Base-by-base conservation (phyloP, 2,113 vertebrate genomes). In the Tachysurus fulvidraco region DNA sequence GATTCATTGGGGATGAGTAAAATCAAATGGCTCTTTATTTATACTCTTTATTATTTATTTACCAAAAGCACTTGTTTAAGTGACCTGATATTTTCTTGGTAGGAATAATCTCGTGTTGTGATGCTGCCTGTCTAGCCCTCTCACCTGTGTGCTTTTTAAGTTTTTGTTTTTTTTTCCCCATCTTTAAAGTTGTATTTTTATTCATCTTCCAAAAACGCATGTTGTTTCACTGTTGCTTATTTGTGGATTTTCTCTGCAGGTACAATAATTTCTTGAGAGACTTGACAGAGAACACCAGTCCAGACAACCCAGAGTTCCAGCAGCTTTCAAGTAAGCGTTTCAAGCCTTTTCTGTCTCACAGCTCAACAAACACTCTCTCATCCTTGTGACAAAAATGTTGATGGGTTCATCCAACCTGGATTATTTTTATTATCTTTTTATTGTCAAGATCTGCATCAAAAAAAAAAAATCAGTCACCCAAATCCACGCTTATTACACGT, bases 241-340 rank as follows among this genome's bases (percentile, higher is more conserved):
- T 83, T 90, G 89, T 67, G 91, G 23, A 89, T 85, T 88, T 50
- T 73, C 28, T 64, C 74, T 16, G 30, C 55, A 96, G 94, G 91
- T 93, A 98, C 85, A 96, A 96, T 59, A 93, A 96, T 89, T 93
- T 95, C 78, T 89, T 92, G 55, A 80, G 81, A 84, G 89, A 95
- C 88, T 89, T 95, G 93, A 83, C 88, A 59, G 93, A 96, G 89
- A 95, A 95, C 88, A 93, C 93, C 30, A 93, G 88, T 88, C 95
- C 89, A 80, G 94, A 93, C 82, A 5, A 92, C 90, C 90, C 93
- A 11, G 94, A 94, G 92, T 93, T 96, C 91, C 93, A 94, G 14
- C 94, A 96, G 91, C 95, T 98, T 89, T 94, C 95, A 94, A 94
- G 98, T 98, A 96, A 91, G 96, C 73, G 57, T 88, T 65, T 87